These are phyloP conservation scores for Pristionchus arcanus DNA, from an alignment of 2,888 invertebrate species.

Conservation along the genomic window DNA sequence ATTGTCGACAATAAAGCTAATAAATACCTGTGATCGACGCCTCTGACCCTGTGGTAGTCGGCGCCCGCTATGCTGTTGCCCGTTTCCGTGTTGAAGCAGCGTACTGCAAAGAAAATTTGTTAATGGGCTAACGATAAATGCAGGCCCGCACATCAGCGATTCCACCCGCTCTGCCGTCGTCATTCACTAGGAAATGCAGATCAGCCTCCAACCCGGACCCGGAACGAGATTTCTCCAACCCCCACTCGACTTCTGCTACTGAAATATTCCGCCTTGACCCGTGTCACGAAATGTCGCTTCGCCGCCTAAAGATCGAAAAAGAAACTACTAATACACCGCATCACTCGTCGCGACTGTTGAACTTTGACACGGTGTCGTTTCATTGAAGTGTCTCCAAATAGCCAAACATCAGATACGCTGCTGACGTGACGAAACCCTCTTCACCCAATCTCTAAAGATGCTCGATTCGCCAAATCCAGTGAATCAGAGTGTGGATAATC, in stretches of 20 bases:
- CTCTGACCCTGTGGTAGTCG: slow-evolving; percentile 61
- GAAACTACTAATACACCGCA: slow-evolving; percentile 8
- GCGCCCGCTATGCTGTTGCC: slow-evolving; percentile 64
- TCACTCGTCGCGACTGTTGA: neutral
- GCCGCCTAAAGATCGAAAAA: slow-evolving; percentile 28
- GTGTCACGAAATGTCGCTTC: slow-evolving; percentile 36
- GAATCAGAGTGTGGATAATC: slow-evolving; percentile 12
- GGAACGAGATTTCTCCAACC: neutral
- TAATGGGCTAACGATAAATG: neutral
- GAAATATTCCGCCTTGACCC: neutral
- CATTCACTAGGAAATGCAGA: slow-evolving; percentile 40
- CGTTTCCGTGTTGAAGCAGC: slow-evolving; percentile 63
- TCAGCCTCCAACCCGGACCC: slow-evolving; percentile 26
- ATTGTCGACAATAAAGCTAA: neutral
- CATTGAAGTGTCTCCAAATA: neutral
- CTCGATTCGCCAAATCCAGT: neutral
- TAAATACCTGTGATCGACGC: slow-evolving; percentile 57
- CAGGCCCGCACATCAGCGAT: neutral
- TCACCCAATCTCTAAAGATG: neutral
- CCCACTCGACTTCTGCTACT: neutral
- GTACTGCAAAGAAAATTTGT: slow-evolving; percentile 54
- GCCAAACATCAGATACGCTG: neutral
- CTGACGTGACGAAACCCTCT: neutral
- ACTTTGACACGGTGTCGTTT: neutral
- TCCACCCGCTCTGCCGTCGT: slow-evolving; percentile 10